Evolutionary conservation across 2,113 vertebrate genomes (phyloP), one percentile per base, ranked within the genome.

Genomic region (Candoia aspera): DNA sequence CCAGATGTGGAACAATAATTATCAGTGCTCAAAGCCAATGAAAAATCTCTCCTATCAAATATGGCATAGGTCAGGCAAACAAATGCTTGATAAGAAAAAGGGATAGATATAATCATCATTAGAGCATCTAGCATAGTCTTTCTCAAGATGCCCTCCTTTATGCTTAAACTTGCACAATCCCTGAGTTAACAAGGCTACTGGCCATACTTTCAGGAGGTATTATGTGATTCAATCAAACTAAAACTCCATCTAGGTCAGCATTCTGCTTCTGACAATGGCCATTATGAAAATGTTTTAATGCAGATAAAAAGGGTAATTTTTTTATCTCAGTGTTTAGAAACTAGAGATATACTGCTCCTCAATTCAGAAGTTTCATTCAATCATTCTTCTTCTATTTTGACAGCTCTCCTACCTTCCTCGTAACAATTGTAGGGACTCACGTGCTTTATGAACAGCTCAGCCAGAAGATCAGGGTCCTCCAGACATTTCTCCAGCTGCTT

Each of bases 361-460:
- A 21, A 57, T 54, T 11, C 2, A 15, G n/a, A 87, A 33, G 24
- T 57, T 59, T 12, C 55, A 60, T 49, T 83, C 42, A 88, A 9
- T 46, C 33, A 87, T 87, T 42, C 37, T 26, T 42, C 10, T n/a
- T 21, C 83, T 87, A 79, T 33, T 55, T 33, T 1, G 9, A 19
- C 37, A 60, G 64, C 33, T 79, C 8, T 26, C 84, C 68, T 84
- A 12, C 55, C n/a, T 19, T 84, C 60, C 26, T 54, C 26, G 49
- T 64, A 85, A 23, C 29, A 26, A 89, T 9, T n/a, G 46, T n/a
- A 85, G 29, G 21, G 79, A 97, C 98, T 98, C 96, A 99, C 99
- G 57, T 99, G 99, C 97, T 98, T 99, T 96, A 99, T 99, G 97
- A 99, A 99, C 93, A 99, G 98, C 95, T 98, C 98, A 91, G 98